These are phyloP conservation scores for Eupithecia centaureata DNA, from an alignment of 2,888 invertebrate species.

Conservation along the genomic window DNA sequence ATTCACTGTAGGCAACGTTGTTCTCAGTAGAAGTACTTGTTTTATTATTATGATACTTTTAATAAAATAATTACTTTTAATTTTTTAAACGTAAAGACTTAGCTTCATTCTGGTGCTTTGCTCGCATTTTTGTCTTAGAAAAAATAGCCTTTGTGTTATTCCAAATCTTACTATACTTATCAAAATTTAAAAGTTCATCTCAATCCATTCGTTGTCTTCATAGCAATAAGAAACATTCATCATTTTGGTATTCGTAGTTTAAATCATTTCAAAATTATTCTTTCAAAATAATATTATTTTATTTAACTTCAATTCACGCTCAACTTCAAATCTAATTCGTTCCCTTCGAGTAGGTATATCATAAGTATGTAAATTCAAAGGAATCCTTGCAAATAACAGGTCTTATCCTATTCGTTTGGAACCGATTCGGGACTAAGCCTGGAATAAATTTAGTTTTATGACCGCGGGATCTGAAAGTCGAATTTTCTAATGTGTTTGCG, in stretches of 20 bases:
- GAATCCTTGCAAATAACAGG: conserved; percentile 32
- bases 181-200: too few relatives aligned
- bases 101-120: neutral
- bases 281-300: neutral
- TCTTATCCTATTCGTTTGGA: conserved; percentile 29
- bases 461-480: conserved; percentile 51
- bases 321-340: conserved; percentile 5
- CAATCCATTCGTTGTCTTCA: too few relatives aligned
- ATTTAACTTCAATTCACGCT: neutral
- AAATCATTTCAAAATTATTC: too few relatives aligned
- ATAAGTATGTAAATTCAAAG: conserved; percentile 10
- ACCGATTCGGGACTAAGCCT: conserved; percentile 41
- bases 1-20: too few relatives aligned
- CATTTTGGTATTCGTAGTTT: too few relatives aligned
- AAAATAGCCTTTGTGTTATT: neutral
- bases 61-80: too few relatives aligned
- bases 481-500: conserved; percentile 53
- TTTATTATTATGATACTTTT: too few relatives aligned
- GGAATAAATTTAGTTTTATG: conserved; percentile 56
- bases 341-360: conserved; percentile 1
- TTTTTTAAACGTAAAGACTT: too few relatives aligned
- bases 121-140: neutral
- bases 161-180: too few relatives aligned
- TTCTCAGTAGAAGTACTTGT: too few relatives aligned
- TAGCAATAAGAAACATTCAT: too few relatives aligned